Percentiles rank a stretch among this genome's conserved stretches.
Evolutionary conservation across 2,113 vertebrate species (phyloP).

Genomic region (Lynx canadensis): DNA sequence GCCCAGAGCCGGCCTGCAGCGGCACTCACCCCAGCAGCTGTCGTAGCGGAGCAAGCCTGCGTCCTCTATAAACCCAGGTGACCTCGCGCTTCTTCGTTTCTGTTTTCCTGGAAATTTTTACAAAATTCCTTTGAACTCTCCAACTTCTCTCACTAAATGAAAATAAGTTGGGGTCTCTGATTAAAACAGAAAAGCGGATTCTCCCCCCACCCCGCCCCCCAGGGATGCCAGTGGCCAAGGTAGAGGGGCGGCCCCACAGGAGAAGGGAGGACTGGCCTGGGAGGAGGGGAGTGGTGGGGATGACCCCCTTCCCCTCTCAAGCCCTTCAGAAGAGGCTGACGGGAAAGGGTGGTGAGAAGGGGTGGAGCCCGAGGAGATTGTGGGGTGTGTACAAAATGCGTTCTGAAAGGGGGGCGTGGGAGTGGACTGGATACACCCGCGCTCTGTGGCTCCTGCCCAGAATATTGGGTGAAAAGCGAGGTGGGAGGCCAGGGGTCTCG

Average conservation of each 20-base stretch:
- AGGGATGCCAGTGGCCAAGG: background rate
- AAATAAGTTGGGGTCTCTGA: background rate
- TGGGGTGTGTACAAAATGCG: background rate
- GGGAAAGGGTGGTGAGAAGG: background rate
- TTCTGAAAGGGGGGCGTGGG: background rate
- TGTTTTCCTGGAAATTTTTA: background rate
- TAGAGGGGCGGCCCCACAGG: background rate
- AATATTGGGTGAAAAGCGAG: background rate
- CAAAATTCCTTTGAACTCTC: background rate
- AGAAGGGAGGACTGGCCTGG: background rate
- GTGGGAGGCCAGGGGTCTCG: background rate
- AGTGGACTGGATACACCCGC: accelerated
- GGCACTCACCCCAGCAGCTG: accelerated
- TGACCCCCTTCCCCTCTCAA: background rate
- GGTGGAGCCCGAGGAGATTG: background rate
- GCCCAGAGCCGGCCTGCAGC: accelerated
- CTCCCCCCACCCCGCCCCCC: too few species aligned
- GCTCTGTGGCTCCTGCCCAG: background rate
- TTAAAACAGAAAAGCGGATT: background rate
- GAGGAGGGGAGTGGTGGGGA: too few species aligned
- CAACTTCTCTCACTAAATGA: background rate
- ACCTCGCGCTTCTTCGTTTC: background rate
- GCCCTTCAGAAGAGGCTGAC: background rate
- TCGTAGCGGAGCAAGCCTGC: too few species aligned
- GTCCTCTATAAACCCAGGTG: background rate